These are phyloP conservation scores for Nilaparvata lugens DNA, from an alignment of 1,140 invertebrate species.

Conservation along the genomic window DNA sequence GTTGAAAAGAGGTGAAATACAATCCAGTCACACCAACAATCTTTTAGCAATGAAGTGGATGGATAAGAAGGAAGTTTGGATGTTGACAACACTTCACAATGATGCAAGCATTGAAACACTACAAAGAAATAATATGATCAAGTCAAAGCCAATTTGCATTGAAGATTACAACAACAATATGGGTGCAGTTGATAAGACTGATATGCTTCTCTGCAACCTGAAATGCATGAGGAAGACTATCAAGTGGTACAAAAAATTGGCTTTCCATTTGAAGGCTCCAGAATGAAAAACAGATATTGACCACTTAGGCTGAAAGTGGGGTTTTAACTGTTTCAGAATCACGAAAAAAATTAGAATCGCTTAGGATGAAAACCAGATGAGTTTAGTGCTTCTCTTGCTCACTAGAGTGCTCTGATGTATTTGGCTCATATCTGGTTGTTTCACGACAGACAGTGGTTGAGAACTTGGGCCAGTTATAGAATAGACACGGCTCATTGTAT, in stretches of 20 bases:
- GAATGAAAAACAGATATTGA: neutral
- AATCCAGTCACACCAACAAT: neutral
- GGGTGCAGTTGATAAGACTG: neutral
- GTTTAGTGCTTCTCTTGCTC: too few species aligned
- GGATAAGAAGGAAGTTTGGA: too few species aligned
- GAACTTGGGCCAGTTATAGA: too few species aligned
- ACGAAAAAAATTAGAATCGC: too few species aligned
- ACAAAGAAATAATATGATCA: neutral
- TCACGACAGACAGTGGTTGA: too few species aligned
- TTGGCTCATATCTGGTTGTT: too few species aligned
- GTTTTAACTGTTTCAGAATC: too few species aligned
- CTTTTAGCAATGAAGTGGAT: neutral
- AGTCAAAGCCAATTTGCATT: neutral
- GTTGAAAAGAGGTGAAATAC: neutral
- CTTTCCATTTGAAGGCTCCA: neutral
- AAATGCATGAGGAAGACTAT: neutral
- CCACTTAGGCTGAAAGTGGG: too few species aligned
- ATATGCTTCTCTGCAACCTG: neutral
- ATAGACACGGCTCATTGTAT: too few species aligned
- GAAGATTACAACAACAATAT: neutral
- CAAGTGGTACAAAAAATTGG: neutral
- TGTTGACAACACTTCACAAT: neutral
- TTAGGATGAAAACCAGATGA: too few species aligned
- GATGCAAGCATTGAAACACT: neutral
- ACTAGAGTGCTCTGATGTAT: too few species aligned